These are phyloP conservation scores for Seladonia tumulorum DNA, from an alignment of 2,888 invertebrate species.

Conservation along the genomic window DNA sequence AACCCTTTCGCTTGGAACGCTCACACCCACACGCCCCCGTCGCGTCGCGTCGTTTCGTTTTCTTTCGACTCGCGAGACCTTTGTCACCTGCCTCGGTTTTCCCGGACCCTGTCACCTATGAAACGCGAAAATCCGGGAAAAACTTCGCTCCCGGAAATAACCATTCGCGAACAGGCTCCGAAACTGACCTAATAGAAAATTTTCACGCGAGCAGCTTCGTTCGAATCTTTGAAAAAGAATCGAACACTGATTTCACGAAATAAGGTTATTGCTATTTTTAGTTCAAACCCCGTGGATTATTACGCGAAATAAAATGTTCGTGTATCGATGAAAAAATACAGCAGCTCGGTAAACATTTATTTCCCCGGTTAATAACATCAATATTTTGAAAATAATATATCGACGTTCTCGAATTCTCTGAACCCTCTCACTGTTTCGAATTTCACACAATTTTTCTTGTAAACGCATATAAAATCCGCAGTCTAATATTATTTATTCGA, in stretches of 20 bases:
- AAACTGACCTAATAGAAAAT: not conserved
- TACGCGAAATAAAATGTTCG: too few species aligned
- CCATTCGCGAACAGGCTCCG: not conserved
- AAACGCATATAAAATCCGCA: too few species aligned
- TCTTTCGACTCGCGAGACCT: constrained; percentile 32
- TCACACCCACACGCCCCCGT: constrained; percentile 6
- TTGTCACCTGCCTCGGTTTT: constrained; percentile 5
- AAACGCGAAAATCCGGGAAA: constrained; percentile 6
- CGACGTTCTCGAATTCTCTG: too few species aligned
- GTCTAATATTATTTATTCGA: too few species aligned
- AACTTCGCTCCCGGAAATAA: not conserved
- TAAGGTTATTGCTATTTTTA: too few species aligned
- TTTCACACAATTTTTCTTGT: too few species aligned
- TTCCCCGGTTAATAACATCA: too few species aligned
- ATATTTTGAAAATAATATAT: not conserved
- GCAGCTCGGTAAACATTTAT: too few species aligned
- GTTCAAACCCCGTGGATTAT: too few species aligned
- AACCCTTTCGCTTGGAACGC: constrained; percentile 42
- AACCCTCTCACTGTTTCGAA: too few species aligned
- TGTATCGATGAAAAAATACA: too few species aligned
- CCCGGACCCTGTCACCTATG: not conserved
- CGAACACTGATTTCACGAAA: not conserved
- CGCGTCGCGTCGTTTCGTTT: constrained; percentile 14
- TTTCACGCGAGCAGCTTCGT: not conserved
- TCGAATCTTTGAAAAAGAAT: too few species aligned